phyloP scores from a whole-genome alignment of 2,797 vertebrate genomes.

The Ispidina picta region DNA sequence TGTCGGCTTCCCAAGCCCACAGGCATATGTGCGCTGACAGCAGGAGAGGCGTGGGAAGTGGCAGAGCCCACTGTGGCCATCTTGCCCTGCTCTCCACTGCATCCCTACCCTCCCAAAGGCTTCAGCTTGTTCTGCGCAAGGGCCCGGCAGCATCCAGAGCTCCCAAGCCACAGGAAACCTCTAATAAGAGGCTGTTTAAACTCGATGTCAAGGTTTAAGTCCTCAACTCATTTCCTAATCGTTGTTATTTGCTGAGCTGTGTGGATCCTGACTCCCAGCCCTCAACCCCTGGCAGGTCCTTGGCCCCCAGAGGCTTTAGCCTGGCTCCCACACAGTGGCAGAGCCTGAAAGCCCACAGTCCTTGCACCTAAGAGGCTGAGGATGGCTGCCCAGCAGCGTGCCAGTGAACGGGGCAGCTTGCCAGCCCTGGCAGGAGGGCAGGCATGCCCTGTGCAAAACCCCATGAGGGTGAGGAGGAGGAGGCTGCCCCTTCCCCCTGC shows the following conservation, averaged over 20 bases:
- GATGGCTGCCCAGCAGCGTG: rapidly evolving
- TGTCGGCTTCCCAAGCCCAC: rapidly evolving
- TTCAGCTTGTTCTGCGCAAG: background rate
- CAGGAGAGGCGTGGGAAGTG: background rate
- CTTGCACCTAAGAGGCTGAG: rapidly evolving
- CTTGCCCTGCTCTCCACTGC: background rate
- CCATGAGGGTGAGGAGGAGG: background rate
- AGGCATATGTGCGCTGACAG: rapidly evolving
- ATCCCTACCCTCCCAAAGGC: background rate
- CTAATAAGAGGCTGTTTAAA: constrained; percentile 47
- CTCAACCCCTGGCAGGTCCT: background rate
- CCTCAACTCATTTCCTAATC: constrained; percentile 46
- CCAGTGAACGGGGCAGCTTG: rapidly evolving
- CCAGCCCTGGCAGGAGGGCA: background rate
- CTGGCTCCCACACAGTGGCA: background rate
- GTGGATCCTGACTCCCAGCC: background rate
- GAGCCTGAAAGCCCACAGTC: background rate
- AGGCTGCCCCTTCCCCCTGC: background rate
- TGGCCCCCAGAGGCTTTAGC: background rate
- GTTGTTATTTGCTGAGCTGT: constrained; percentile 38
- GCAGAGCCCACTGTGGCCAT: background rate
- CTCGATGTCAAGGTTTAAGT: constrained; percentile 15
- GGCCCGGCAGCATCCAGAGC: background rate
- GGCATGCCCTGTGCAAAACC: rapidly evolving
- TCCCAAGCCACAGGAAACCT: constrained; percentile 58